Evolutionary conservation across 2,797 vertebrate genomes (phyloP).

Genomic region (Notoglanidium macrostoma): DNA sequence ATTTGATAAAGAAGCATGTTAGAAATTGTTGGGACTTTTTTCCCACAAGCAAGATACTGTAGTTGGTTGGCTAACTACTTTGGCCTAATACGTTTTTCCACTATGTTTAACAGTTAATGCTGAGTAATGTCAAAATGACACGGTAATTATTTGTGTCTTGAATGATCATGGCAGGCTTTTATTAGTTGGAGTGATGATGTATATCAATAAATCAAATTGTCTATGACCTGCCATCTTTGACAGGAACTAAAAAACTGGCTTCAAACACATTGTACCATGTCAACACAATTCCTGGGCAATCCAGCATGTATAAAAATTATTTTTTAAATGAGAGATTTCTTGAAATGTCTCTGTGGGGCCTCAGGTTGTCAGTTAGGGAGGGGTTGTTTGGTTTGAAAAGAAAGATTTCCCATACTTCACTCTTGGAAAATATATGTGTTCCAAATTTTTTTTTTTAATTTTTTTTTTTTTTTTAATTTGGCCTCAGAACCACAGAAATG

Average conservation of each 20-base stretch:
- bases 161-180: background rate
- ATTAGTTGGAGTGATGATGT: background rate
- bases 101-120: background rate
- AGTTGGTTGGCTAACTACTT: background rate
- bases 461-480: background rate
- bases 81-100: background rate
- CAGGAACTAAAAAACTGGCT: conserved; percentile 57
- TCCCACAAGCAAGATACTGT: background rate
- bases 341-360: background rate
- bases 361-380: background rate
- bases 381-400: background rate
- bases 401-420: background rate
- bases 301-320: conserved; percentile 53
- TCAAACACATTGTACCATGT: conserved; percentile 46
- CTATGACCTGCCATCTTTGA: background rate
- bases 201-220: background rate
- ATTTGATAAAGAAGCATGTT: background rate
- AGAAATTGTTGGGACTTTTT: background rate
- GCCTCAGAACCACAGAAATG: background rate
- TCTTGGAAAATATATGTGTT: background rate
- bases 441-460: conserved; percentile 42
- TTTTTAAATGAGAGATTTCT: background rate
- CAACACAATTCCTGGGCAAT: conserved; percentile 61
- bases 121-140: background rate
- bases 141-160: background rate